Conservation (phyloP, 2,113 vertebrate genomes). For the Cranoglanis bouderius region DNA sequence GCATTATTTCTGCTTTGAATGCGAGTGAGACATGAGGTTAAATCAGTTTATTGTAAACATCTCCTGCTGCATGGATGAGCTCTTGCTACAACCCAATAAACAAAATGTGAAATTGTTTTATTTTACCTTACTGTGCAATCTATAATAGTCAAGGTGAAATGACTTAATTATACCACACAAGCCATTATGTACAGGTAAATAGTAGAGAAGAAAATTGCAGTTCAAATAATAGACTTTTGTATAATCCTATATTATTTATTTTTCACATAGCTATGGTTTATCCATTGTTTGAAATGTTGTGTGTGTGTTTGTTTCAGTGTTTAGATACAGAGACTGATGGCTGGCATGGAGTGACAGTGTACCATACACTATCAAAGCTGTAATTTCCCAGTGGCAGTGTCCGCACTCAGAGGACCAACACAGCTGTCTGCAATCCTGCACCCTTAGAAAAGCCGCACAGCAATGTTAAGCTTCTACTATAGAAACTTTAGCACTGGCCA, state of each 20-base stretch:
- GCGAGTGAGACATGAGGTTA: background rate
- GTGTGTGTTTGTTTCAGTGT: background rate
- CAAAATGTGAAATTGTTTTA: constrained; percentile 17
- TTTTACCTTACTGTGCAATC: background rate
- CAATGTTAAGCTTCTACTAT: background rate
- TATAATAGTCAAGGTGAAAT: constrained; percentile 2
- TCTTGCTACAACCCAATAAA: constrained; percentile 9
- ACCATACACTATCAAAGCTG: background rate
- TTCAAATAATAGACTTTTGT: constrained; percentile 8
- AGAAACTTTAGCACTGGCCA: background rate
- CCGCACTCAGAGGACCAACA: background rate
- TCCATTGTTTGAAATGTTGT: constrained; percentile 12
- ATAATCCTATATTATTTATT: background rate
- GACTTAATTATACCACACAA: background rate
- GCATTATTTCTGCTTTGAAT: background rate
- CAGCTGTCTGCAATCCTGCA: background rate
- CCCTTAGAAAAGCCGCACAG: background rate
- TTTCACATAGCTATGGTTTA: constrained; percentile 23
- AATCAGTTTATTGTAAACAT: constrained; percentile 23
- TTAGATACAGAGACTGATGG: background rate
- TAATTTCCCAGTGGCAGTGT: background rate
- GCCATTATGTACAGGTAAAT: constrained; percentile 13
- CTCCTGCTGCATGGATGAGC: background rate
- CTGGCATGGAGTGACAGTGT: background rate
- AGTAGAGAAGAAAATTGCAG: constrained; percentile 5